Base-by-base conservation (phyloP, 2,797 vertebrate genomes). In the Bradypodion ventrale region DNA sequence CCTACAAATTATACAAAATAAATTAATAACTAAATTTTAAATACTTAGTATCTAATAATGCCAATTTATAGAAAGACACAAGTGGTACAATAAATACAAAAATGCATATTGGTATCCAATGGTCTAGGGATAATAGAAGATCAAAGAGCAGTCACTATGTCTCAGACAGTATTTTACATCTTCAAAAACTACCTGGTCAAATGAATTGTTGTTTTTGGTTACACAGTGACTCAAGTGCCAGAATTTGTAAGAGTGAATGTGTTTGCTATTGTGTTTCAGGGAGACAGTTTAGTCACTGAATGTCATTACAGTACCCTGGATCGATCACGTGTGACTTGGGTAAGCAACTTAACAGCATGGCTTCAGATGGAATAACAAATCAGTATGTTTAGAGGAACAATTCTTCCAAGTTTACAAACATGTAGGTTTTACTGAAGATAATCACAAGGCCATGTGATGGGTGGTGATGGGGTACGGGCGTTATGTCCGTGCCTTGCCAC, bases 261-360 rank as follows among this genome's bases (percentile, higher is more conserved):
- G 83, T 88, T 82, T 62, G 81, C 85, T 88, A 86, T 84, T 73
- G 1, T 94, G 16, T 95, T 95, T 92, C 91, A 98, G 97, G 97
- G 96, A 59, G 97, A 98, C 92, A 96, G 96, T 88, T 93, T 98
- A 89, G 95, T 98, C 87, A 98, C 97, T 9, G 97, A 98, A 92
- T 98, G 97, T 88, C 96, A 95, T 81, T 98, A 98, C 89, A 98
- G 93, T 87, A 98, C 97, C 29, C 95, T 95, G 90, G 95, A 95
- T 83, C 94, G 97, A 92, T 89, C 82, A 59, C 96, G 93, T 79
- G 97, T 98, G 97, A 98, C 97, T 23, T 98, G 97, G 97, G 97
- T 98, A 96, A 97, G 97, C 85, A 74, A 74, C 37, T 37, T 35
- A 78, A 52, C 62, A 77, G n/a, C 59, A 37, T 77, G 59, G 25